Evolutionary conservation across 2,797 vertebrate genomes (phyloP).

Genomic region (Bovichtus variegatus): DNA sequence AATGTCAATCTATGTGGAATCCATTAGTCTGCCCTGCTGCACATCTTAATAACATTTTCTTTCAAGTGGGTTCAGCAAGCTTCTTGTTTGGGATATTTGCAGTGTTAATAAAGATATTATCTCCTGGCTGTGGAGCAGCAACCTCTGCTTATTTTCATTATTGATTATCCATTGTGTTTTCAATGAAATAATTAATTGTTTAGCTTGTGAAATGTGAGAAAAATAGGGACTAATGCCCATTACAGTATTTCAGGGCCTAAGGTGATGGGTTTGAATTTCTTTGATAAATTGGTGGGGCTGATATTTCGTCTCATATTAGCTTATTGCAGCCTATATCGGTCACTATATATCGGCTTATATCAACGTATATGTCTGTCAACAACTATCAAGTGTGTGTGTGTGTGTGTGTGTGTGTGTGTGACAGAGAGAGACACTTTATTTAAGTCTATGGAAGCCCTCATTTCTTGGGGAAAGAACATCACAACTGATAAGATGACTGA

Average conservation of each 20-base stretch:
- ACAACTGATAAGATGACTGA: background rate
- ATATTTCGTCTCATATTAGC: background rate
- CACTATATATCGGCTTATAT: background rate
- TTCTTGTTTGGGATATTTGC: conserved; percentile 42
- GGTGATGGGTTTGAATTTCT: background rate
- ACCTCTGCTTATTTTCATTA: conserved; percentile 1
- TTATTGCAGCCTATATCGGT: background rate
- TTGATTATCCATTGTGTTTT: conserved; percentile 25
- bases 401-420: too few relatives aligned
- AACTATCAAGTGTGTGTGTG: too few relatives aligned
- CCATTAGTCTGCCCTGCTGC: conserved; percentile 75
- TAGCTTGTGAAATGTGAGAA: background rate
- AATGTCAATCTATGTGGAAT: conserved; percentile 89
- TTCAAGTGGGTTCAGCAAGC: conserved; percentile 37
- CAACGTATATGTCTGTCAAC: background rate
- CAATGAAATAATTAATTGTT: background rate
- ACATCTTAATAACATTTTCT: conserved; percentile 62
- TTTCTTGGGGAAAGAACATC: background rate
- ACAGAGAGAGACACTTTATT: too few relatives aligned
- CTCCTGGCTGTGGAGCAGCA: conserved; percentile 11
- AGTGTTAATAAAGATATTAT: conserved; percentile 26
- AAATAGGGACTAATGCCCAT: conserved; percentile 2
- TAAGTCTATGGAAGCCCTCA: background rate
- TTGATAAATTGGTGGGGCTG: background rate
- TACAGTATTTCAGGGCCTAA: background rate